Evolutionary conservation across 2,113 vertebrate species (phyloP).

Genomic region (Equus przewalskii): DNA sequence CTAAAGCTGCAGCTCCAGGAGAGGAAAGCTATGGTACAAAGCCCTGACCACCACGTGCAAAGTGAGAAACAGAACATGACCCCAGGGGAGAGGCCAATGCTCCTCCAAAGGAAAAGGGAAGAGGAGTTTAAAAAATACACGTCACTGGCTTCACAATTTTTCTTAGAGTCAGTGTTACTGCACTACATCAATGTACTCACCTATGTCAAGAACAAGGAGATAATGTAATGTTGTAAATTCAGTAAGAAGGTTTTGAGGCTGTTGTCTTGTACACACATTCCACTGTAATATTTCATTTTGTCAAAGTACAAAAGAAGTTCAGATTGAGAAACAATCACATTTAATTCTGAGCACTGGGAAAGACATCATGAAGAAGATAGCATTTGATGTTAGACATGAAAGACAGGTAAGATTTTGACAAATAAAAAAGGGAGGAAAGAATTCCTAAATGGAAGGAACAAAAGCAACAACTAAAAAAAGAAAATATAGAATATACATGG

Average conservation of each 20-base stretch:
- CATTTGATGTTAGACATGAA: not conserved
- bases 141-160: not conserved
- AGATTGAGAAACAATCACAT: not conserved
- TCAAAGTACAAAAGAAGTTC: not conserved
- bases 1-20: not conserved
- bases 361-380: not conserved
- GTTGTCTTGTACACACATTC: not conserved
- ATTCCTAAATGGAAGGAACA: not conserved
- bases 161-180: not conserved
- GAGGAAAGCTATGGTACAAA: not conserved
- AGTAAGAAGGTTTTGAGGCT: not conserved
- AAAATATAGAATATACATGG: not conserved
- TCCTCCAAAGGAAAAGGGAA: not conserved
- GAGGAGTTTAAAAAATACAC: not conserved
- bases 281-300: not conserved
- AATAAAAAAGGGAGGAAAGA: not conserved
- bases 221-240: not conserved
- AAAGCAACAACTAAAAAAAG: not conserved
- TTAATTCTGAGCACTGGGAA: not conserved
- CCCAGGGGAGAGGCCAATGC: not conserved
- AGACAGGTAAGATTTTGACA: constrained; percentile 3
- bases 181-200: not conserved
- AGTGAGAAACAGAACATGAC: not conserved
- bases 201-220: not conserved
- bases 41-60: not conserved